phyloP scores from a whole-genome alignment of 2,888 invertebrate genomes.

The Melieria omissa region DNA sequence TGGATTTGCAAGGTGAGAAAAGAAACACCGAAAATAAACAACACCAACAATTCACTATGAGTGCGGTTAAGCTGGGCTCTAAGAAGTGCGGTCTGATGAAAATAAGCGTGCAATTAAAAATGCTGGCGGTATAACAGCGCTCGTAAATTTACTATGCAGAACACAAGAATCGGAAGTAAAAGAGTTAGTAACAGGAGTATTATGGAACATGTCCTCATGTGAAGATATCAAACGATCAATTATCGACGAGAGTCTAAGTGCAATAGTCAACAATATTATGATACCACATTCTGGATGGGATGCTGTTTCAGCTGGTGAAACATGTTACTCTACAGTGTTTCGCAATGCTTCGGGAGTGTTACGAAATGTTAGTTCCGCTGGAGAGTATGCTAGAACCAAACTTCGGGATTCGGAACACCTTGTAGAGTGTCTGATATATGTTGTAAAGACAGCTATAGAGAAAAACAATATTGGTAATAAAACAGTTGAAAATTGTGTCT shows the following conservation, averaged over 20 bases:
- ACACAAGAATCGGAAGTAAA: conserved; percentile 92
- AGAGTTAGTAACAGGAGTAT: conserved; percentile 89
- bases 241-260: conserved; percentile 92
- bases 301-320: conserved; percentile 83
- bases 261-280: conserved; percentile 92
- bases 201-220: conserved; percentile 99
- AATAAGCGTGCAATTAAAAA: conserved; percentile 97
- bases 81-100: too few relatives aligned
- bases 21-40: too few relatives aligned
- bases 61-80: too few relatives aligned
- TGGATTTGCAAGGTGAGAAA: too few relatives aligned
- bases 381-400: conserved; percentile 93
- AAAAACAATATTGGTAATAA: conserved; percentile 97
- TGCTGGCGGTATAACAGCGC: conserved; percentile 90
- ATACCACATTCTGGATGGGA: conserved; percentile 97
- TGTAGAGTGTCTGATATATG: conserved; percentile 92
- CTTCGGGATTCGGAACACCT: conserved; percentile 92
- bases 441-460: conserved; percentile 90
- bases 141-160: conserved; percentile 87
- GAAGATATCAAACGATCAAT: conserved; percentile 97
- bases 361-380: conserved; percentile 97
- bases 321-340: conserved; percentile 96
- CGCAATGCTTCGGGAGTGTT: conserved; percentile 97
- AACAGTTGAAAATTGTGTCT: conserved; percentile 98
- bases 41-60: too few relatives aligned